Base-by-base conservation (phyloP, 2,888 invertebrate species). In the Lacanobia wlatinum region DNA sequence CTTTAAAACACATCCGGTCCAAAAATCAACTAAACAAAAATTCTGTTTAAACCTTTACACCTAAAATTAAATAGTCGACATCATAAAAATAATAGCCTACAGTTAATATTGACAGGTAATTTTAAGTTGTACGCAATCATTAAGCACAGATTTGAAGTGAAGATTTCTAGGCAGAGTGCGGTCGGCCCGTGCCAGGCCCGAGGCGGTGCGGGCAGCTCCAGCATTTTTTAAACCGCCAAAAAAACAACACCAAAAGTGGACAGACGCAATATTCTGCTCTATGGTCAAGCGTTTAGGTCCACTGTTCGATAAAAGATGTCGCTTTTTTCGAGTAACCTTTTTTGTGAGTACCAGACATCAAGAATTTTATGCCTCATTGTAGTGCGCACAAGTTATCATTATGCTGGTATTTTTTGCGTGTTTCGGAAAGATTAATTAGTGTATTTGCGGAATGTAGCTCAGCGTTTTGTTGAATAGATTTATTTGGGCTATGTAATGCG, bases 151-250 rank as follows among this genome's bases (percentile, higher is more conserved):
- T 88, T 87, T 82, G 82, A 84, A 85, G 87, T 86, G 89, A 90
- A 89, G 89, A 90, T 91, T 90, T 89, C 93, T 92, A 92, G 92
- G 87, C 91, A 87, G 87, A 89, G 88, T 83, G 78, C 82, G 82
- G 84, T 83, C 87, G 91, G 93, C 93, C 91, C 93, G 93, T 93
- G 93, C 93, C 93, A 93, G 80, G 92, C 93, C 93, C 76, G 89
- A 71, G 93, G 93, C 93, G 74, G 78, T 76, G 80, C 83, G 84
- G 82, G 82, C 83, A 75, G 86, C 84, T 81, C 84, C 87, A 82
- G 61, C 79, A 84, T 84, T 86, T 84, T 82, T 87, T 81, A 83
- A 83, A 83, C 70, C 61, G 53, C 79, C 76, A 78, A 86, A 87
- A 83, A 84, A 84, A 84, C 78, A 59, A 83, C 71, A 76, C 58